phyloP scores from a whole-genome alignment of 2,888 invertebrate genomes.

The Pinctada fucata region DNA sequence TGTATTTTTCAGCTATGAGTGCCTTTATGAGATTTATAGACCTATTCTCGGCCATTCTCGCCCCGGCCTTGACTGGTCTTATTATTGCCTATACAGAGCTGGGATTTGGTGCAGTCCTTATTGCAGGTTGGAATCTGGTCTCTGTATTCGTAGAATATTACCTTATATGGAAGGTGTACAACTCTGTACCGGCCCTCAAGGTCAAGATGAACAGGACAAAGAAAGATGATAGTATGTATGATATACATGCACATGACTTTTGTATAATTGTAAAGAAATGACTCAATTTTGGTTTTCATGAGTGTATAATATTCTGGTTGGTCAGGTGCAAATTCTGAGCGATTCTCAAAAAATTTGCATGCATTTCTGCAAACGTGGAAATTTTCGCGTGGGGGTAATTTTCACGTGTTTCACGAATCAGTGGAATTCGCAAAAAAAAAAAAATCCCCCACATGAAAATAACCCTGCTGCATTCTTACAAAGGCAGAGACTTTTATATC shows the following conservation, averaged over 20 bases:
- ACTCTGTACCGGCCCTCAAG: constrained; percentile 74
- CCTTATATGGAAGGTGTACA: constrained; percentile 77
- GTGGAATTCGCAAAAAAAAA: no score
- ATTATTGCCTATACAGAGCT: constrained; percentile 75
- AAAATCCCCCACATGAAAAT: no score
- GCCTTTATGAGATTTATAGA: constrained; percentile 79
- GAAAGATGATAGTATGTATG: constrained; percentile 38
- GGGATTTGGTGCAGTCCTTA: constrained; percentile 71
- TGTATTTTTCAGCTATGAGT: constrained; percentile 76
- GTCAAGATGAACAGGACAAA: constrained; percentile 58
- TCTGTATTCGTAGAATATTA: constrained; percentile 78
- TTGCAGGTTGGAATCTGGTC: constrained; percentile 78
- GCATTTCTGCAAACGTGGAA: not conserved
- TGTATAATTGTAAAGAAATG: no score
- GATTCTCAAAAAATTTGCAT: no score
- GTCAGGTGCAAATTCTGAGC: no score
- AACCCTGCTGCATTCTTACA: no score
- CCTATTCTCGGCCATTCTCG: constrained; percentile 77
- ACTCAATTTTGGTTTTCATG: no score
- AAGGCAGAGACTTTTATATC: no score
- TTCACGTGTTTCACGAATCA: no score
- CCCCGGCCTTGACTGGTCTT: constrained; percentile 79
- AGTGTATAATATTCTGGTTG: no score
- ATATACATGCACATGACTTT: not conserved
- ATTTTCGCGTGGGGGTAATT: no score